A percentile compares a stretch with the other conserved stretches of the same genome.
These are phyloP conservation scores for Tryphoninae sp. DNA, from an alignment of 2,888 invertebrate species.

Conservation along the genomic window DNA sequence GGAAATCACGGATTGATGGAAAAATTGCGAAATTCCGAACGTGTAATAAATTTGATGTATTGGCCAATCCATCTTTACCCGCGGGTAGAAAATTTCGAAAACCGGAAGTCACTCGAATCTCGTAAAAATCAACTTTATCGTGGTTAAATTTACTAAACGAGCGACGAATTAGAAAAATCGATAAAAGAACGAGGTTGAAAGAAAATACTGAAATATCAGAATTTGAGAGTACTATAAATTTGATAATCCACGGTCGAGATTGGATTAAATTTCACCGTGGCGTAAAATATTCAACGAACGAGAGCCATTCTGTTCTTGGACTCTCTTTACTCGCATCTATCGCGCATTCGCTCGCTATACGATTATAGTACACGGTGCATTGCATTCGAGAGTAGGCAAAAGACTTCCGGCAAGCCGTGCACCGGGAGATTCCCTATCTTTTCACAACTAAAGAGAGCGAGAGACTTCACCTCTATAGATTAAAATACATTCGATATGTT, in stretches of 20 bases:
- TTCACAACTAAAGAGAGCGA: not conserved
- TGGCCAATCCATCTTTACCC: not conserved
- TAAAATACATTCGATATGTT: conserved; percentile 14
- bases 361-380: conserved; percentile 25
- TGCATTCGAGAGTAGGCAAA: conserved; percentile 38
- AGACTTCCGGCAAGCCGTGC: conserved; percentile 50
- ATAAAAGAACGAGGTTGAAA: too few species aligned
- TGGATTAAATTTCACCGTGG: conserved; percentile 43
- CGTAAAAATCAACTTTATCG: too few species aligned
- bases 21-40: not conserved
- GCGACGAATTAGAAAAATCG: too few species aligned
- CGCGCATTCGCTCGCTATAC: conserved; percentile 37
- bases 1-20: not conserved
- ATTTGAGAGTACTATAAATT: not conserved
- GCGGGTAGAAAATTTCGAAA: not conserved
- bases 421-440: conserved; percentile 21
- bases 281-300: conserved; percentile 19
- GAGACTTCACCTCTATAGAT: conserved; percentile 12
- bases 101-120: not conserved
- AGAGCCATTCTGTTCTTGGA: not conserved
- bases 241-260: conserved; percentile 8
- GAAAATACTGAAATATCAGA: not conserved
- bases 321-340: not conserved
- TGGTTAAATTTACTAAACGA: too few species aligned
- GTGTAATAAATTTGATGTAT: conserved; percentile 2